Base-by-base conservation (phyloP, 2,113 vertebrate genomes). In the Anarrhichthys ocellatus region DNA sequence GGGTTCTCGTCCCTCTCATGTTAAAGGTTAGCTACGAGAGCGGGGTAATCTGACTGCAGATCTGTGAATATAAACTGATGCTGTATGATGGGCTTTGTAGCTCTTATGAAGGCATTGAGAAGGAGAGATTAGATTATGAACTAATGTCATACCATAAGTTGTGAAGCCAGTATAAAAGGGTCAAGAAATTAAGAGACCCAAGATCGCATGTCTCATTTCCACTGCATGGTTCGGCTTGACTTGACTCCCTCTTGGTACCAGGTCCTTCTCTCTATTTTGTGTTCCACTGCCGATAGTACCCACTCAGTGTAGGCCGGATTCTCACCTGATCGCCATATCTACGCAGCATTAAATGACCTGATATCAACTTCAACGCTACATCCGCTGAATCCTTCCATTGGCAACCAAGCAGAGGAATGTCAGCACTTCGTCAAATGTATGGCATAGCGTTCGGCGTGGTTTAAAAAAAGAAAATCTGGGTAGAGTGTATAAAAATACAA, bases 1-100 rank as follows among this genome's bases (percentile, higher is more conserved):
- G 70, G 86, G 88, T 91, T 94, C 91, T 91, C 89, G 92, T 93
- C 89, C 86, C 76, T 87, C 88, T 93, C 90, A 90, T 92, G 93
- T 91, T 92, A 91, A 91, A 93, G 93, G 93, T 91, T 92, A 91
- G 90, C 82, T 22, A 73, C 20, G 85, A 82, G 90, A 87, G 85
- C 69, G 64, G 81, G 84, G 69, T 92, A 91, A 93, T 93, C 92
- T 91, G 91, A 93, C 83, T 67, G 64, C 82, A 89, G 86, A 94
- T 92, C 91, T 89, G 91, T 82, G 90, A 93, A 92, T 91, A 90
- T 85, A 68, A 82, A 27, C 76, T 61, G 81, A 90, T 78, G 87
- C 87, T 81, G 69, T 76, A 83, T 84, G 86, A 90, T 79, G 85
- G 78, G 50, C 88, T 92, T 92, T 93, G 88, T 92, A 92, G 88